phyloP scores from a whole-genome alignment of 2,797 vertebrate species.

The Gallirallus australis region DNA sequence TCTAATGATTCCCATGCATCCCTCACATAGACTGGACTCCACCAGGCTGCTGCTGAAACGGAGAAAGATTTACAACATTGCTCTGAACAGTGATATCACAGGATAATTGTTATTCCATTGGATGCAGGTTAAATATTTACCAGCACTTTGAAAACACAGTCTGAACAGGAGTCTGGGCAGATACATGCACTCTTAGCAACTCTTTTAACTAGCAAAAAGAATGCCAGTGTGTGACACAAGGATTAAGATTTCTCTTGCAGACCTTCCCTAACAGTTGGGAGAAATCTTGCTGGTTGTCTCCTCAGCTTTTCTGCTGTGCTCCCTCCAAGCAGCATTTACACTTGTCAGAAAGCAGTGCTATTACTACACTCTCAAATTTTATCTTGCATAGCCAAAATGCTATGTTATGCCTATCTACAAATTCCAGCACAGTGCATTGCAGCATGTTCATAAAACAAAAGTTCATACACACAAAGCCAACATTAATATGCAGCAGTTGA shows the following conservation, averaged over 20 bases:
- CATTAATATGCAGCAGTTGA: slow-evolving; percentile 64
- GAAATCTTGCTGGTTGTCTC: slow-evolving; percentile 12
- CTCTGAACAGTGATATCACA: neutral
- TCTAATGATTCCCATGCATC: neutral
- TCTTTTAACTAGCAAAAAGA: neutral
- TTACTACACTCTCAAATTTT: slow-evolving; percentile 59
- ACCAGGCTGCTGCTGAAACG: neutral
- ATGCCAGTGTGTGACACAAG: neutral
- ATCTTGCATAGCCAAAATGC: slow-evolving; percentile 72
- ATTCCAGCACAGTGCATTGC: slow-evolving; percentile 40
- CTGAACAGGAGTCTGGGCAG: neutral
- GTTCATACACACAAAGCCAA: slow-evolving; percentile 47
- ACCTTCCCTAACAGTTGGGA: neutral
- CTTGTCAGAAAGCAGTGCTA: slow-evolving; percentile 49
- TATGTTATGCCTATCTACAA: slow-evolving; percentile 55
- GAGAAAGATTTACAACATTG: neutral
- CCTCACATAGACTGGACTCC: neutral
- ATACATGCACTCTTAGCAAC: neutral
- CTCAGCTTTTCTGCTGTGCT: slow-evolving; percentile 16
- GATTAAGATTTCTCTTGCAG: neutral
- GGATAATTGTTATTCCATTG: neutral
- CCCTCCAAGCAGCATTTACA: slow-evolving; percentile 25
- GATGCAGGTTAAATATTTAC: slow-evolving; percentile 34
- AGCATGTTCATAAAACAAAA: slow-evolving; percentile 64
- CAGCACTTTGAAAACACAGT: neutral